Evolutionary conservation across 2,113 vertebrate genomes (phyloP), one percentile per base, ranked within the genome.

Genomic region (Pelecanoides urinatrix): DNA sequence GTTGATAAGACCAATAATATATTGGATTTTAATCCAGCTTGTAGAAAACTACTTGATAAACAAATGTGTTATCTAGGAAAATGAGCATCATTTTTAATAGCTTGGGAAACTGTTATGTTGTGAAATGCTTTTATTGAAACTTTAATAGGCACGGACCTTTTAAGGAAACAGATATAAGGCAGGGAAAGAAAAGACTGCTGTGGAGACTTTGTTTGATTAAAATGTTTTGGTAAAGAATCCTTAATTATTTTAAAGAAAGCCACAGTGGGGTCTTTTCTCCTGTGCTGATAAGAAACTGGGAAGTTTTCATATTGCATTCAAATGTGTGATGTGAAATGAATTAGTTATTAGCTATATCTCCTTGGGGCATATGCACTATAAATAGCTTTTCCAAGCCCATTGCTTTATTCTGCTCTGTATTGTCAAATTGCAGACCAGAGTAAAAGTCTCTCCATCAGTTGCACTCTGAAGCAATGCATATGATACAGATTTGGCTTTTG

Each of bases 231-330:
- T 91, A 85, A 97, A 66, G 66, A 91, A 95, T 85, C 84, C 66
- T 95, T 94, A 95, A 95, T 96, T 96, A 94, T 95, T 91, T 95
- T 95, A 58, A 84, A 92, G 77, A 85, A 94, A 95, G 29, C 70
- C 91, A 95, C 86, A 73, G 65, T 68, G 66, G 80, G 18, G 30
- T 89, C 80, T 89, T 91, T 96, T 89, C 70, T 96, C 65, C 49
- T 79, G 70, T 10, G 20, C 89, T 89, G 94, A 95, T 95, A 96
- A 90, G 86, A 79, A 95, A 87, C 73, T 53, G 45, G 56, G 53
- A 92, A 96, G 80, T 95, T 97, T 96, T 82, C 76, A 58, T 94
- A 92, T 56, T 82, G 76, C 86, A 72, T 97, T 96, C 53, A 72
- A 63, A 95, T 82, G 70, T 66, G 83, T 65, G 88, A 53, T 85